Conservation (phyloP, 2,113 vertebrate genomes). For the Sus scrofa region DNA sequence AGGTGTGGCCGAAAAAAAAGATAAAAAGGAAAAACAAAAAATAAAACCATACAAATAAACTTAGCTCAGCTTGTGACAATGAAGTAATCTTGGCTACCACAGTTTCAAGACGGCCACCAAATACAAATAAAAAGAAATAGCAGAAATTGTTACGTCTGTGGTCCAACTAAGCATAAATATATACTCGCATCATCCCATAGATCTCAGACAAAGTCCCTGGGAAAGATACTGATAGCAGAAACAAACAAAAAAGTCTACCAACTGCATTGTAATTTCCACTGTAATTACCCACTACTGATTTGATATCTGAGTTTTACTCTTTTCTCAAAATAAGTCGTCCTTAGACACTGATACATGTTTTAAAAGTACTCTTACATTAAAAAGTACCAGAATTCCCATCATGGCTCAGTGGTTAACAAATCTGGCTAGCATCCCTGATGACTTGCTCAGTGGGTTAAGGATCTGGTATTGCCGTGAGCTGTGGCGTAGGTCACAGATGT, state of each 20-base stretch:
- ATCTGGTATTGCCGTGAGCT: no score
- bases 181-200: background rate
- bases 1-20: no score
- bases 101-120: background rate
- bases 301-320: background rate
- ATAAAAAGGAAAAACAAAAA: no score
- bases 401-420: no score
- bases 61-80: background rate
- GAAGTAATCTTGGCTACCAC: background rate
- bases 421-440: no score
- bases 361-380: background rate
- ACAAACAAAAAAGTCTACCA: background rate
- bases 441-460: no score
- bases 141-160: background rate
- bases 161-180: background rate
- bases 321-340: background rate
- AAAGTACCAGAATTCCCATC: no score
- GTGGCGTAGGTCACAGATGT: no score
- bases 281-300: background rate
- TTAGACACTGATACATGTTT: background rate
- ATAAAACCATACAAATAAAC: no score
- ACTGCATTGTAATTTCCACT: background rate
- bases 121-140: conserved; percentile 14
- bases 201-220: background rate
- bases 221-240: background rate